A percentile compares a stretch with the other conserved stretches of the same genome.
Evolutionary conservation across 2,888 invertebrate genomes (phyloP).

Genomic region (Heliconius sara): DNA sequence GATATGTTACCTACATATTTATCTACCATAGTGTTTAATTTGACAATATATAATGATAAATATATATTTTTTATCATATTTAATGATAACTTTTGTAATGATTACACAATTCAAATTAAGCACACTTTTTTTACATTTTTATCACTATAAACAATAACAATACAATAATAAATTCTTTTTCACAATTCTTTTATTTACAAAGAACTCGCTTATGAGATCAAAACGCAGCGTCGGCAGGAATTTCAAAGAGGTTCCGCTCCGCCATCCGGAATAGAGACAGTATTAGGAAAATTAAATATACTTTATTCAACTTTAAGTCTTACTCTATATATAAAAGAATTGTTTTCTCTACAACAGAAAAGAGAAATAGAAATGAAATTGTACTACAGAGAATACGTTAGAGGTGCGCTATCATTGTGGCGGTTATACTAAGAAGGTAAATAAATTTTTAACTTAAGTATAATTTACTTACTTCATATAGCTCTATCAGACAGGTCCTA

Average conservation of each 20-base stretch:
- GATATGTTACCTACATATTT: no score
- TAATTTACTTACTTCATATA: conserved; percentile 37
- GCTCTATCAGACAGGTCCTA: conserved; percentile 39
- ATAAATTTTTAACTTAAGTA: conserved; percentile 48
- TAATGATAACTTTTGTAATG: no score
- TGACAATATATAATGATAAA: no score
- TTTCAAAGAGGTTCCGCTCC: conserved; percentile 62
- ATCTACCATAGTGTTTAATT: no score
- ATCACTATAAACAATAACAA: conserved; percentile 28
- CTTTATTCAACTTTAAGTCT: conserved; percentile 50
- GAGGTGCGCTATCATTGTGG: conserved; percentile 52
- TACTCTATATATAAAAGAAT: conserved; percentile 46
- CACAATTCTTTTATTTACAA: conserved; percentile 44
- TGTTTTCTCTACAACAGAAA: conserved; percentile 52
- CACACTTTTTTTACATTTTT: no score
- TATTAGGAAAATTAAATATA: conserved; percentile 54
- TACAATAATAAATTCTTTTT: conserved; percentile 34
- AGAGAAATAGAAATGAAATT: conserved; percentile 58
- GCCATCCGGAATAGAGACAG: conserved; percentile 66
- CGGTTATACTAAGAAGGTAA: conserved; percentile 57
- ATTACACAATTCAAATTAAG: no score
- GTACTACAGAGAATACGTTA: conserved; percentile 58
- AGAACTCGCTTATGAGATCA: conserved; percentile 49
- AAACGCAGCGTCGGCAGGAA: conserved; percentile 54
- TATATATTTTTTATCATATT: no score